Evolutionary conservation across 2,888 invertebrate species (phyloP), one percentile per base, ranked within the genome.

Genomic region (Hypomecis atomaria): DNA sequence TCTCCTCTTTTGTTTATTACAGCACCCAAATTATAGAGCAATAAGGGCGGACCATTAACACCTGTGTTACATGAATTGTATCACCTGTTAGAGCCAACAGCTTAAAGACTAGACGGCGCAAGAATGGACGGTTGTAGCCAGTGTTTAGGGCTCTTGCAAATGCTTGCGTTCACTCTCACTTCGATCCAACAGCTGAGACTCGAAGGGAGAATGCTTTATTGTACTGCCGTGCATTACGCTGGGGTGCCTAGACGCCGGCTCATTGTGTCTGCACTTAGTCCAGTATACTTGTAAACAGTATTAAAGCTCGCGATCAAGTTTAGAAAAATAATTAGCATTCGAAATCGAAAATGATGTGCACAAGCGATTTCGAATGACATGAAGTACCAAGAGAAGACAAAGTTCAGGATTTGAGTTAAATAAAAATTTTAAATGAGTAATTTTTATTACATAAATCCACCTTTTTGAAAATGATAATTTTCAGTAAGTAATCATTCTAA

Each of bases 131-230:
- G 36, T 8, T 52, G 52, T 52, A 40, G 40, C 59, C 59, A 62
- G 70, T 80, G 79, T 75, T 70, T 71, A 69, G 72, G 73, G 67
- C 66, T 60, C 61, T 62, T 63, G 67, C 70, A 81, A 85, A 89
- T 87, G 84, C 84, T 69, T 70, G 67, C 74, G 79, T 82, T 78
- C 79, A 88, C 88, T 88, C 76, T 77, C 73, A 65, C 73, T 70
- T 72, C 71, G 75, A 71, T 75, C 76, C 67, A 77, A 71, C 89
- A 89, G 84, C 86, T 89, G 89, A 71, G 86, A 71, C 82, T 74
- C 61, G 67, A 76, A 77, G 81, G 81, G 80, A 76, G 74, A 71
- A 59, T 77, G 76, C 72, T 82, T 83, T 86, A 84, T 83, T 81
- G 78, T 75, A 61, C 60, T 72, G 66, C 63, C 65, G 61, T 56